A percentile compares a stretch with the other conserved stretches of the same genome.
phyloP scores from a whole-genome alignment of 2,797 vertebrate species.

The Bufotes viridis region DNA sequence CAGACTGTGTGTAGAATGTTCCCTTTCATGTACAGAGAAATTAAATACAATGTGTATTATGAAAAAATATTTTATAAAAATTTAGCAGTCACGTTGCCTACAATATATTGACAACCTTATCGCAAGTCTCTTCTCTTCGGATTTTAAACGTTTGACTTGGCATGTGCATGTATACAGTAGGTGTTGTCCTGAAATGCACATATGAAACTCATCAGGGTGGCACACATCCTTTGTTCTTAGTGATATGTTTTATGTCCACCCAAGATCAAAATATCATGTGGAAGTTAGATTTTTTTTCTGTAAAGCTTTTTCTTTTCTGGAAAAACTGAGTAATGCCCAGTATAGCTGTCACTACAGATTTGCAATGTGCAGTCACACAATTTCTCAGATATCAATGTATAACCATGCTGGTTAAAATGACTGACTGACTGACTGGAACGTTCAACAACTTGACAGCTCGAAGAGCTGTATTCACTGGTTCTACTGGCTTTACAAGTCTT shows the following conservation, averaged over 20 bases:
- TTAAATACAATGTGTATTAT: background rate
- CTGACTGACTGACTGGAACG: background rate
- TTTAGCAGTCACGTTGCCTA: background rate
- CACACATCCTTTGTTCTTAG: conserved; percentile 41
- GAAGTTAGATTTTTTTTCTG: background rate
- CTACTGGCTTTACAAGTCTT: background rate
- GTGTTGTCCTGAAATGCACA: conserved; percentile 45
- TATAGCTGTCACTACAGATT: background rate
- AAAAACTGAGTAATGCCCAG: background rate
- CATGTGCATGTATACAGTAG: conserved; percentile 14
- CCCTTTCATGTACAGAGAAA: background rate
- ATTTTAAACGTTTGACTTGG: conserved; percentile 49
- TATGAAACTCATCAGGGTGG: conserved; percentile 51
- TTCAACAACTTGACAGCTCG: background rate
- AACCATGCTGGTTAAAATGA: background rate
- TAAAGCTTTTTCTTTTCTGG: background rate
- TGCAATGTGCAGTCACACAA: background rate
- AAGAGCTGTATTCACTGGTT: background rate
- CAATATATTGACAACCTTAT: background rate
- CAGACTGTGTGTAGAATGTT: background rate
- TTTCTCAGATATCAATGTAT: background rate
- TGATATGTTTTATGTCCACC: conserved; percentile 19
- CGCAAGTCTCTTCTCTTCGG: conserved; percentile 28
- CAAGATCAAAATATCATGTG: background rate
- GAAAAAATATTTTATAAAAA: background rate